Percentiles rank a stretch among this genome's conserved stretches.
Evolutionary conservation across 2,888 invertebrate genomes (phyloP).

Genomic region (Caenorhabditis wallacei): DNA sequence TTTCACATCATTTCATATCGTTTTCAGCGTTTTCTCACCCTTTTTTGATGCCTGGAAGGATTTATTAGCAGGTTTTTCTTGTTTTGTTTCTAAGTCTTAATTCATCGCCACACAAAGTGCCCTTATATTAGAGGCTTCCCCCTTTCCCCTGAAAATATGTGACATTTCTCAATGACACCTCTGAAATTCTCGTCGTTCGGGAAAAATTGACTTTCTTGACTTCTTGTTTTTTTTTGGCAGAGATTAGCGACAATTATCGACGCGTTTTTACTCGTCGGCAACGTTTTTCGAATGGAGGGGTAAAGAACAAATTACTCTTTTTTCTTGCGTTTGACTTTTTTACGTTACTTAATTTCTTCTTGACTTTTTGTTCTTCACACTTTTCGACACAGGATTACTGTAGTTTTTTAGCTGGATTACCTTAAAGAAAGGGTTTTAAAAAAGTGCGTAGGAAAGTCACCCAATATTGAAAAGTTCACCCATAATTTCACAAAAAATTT

Average conservation of each 20-base stretch:
- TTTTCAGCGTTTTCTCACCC: background rate
- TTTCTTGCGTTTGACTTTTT: background rate
- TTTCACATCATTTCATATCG: background rate
- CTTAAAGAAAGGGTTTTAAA: no score
- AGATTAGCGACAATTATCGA: constrained; percentile 49
- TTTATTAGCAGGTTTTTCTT: background rate
- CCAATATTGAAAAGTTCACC: no score
- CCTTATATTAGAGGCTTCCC: no score
- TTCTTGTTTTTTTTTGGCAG: constrained; percentile 17
- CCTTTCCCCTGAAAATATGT: no score
- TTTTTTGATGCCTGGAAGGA: background rate
- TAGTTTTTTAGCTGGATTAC: no score
- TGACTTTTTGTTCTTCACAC: constrained; percentile 6
- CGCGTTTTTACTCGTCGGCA: constrained; percentile 16
- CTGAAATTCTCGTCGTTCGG: constrained; percentile 8
- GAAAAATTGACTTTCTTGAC: constrained; percentile 6
- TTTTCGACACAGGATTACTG: background rate
- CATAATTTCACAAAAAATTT: constrained; percentile 14
- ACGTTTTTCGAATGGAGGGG: background rate
- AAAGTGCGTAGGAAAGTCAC: no score
- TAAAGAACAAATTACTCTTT: constrained; percentile 23
- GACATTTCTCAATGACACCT: no score
- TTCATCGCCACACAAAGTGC: no score
- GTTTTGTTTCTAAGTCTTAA: no score
- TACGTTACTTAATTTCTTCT: constrained; percentile 8